Conservation (phyloP, 2,888 invertebrate species). For the Campopleginae sp. region DNA sequence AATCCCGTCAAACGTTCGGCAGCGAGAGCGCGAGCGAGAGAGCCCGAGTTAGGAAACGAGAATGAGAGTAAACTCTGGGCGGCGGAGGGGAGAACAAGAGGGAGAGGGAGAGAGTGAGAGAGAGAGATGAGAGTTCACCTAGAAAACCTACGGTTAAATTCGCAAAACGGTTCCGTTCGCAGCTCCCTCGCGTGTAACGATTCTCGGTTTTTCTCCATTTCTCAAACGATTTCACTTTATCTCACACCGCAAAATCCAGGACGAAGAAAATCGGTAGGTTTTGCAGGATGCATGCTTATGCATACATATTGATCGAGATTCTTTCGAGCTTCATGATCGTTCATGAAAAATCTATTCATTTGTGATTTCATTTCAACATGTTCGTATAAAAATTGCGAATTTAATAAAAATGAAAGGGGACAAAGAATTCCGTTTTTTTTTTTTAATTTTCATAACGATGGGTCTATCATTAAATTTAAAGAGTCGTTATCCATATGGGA, state of each 20-base stretch:
- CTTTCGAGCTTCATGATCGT: conserved; percentile 8
- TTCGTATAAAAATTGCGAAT: conserved; percentile 10
- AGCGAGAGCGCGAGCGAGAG: conserved; percentile 28
- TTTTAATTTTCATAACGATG: not conserved
- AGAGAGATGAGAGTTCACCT: conserved; percentile 49
- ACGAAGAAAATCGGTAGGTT: conserved; percentile 48
- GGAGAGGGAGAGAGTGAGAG: conserved; percentile 20
- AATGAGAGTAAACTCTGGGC: not conserved
- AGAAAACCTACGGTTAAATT: conserved; percentile 72
- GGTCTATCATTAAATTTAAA: not conserved
- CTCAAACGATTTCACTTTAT: conserved; percentile 37
- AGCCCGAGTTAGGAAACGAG: conserved; percentile 23
- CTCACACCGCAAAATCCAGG: conserved; percentile 35
- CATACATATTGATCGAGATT: conserved; percentile 14
- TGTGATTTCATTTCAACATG: conserved; percentile 14
- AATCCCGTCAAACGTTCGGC: conserved; percentile 65
- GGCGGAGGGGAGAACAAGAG: conserved; percentile 11
- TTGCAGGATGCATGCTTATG: not conserved
- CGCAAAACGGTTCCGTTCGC: conserved; percentile 72
- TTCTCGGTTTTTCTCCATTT: conserved; percentile 35
- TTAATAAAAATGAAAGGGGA: not conserved
- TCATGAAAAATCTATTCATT: conserved; percentile 38
- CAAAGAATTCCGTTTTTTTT: too few species aligned
- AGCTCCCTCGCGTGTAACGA: conserved; percentile 65
- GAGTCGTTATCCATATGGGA: not conserved